Percentiles rank a stretch among this genome's conserved stretches.
These are phyloP conservation scores for Drosophila parthenogenetica DNA, from an alignment of 2,888 invertebrate species.

Conservation along the genomic window DNA sequence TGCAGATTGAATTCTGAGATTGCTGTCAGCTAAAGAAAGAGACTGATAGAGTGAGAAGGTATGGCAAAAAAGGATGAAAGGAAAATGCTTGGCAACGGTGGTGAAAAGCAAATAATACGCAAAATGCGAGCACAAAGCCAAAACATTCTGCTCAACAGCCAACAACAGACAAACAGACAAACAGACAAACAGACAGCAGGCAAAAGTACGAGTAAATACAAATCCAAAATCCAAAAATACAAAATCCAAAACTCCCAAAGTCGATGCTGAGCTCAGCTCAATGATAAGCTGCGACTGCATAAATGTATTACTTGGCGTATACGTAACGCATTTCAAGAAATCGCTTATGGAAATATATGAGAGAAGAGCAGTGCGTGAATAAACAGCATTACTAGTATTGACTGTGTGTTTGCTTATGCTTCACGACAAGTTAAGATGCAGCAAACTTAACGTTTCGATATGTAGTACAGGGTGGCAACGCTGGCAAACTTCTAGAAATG, in stretches of 20 bases:
- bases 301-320: neutral
- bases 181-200: neutral
- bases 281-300: slow-evolving; percentile 26
- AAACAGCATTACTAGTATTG: neutral
- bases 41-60: slow-evolving; percentile 17
- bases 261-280: slow-evolving; percentile 31
- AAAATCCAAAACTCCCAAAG: slow-evolving; percentile 19
- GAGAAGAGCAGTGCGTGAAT: neutral
- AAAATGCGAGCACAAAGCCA: slow-evolving; percentile 48
- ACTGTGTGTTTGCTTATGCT: neutral
- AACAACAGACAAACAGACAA: neutral
- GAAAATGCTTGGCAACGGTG: neutral
- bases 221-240: slow-evolving; percentile 5
- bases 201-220: slow-evolving; percentile 25
- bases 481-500: neutral
- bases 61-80: neutral
- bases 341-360: neutral
- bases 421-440: neutral
- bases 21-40: slow-evolving; percentile 39
- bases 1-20: slow-evolving; percentile 75
- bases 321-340: neutral
- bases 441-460: neutral
- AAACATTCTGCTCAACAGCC: slow-evolving; percentile 17
- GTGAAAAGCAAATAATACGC: slow-evolving; percentile 62
- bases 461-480: neutral